Evolutionary conservation across 2,797 vertebrate genomes (phyloP), one percentile per base, ranked within the genome.

Genomic region (Megaceryle alcyon): DNA sequence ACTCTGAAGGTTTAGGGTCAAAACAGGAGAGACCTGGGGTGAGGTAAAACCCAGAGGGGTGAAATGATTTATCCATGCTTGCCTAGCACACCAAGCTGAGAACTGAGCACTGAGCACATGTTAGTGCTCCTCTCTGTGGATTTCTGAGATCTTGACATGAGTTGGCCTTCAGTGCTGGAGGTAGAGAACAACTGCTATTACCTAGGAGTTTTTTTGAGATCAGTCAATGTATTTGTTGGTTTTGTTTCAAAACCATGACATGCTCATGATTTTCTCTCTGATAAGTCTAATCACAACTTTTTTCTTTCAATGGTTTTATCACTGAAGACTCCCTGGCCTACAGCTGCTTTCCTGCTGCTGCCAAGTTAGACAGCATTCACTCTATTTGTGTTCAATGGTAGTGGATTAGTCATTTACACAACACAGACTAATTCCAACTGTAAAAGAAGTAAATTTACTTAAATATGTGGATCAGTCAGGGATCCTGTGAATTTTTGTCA

Each of bases 401-500:
- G 75, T 54, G 37, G 56, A 53, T 93, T 95, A 88, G 70, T 90
- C 76, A 90, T 86, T 95, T 87, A 83, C 70, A 86, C 83, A 96
- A 93, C 94, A 88, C 83, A 95, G 63, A 71, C 82, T 80, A 87
- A 60, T 6, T 46, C n/a, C 54, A 95, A 83, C 71, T 44, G 54
- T 87, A 92, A 83, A 14, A 72, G 94, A 94, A 90, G 89, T 39
- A 96, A 94, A 96, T 83, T 94, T 75, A 82, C 73, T 91, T 93
- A 96, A 96, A 97, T 85, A 91, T 79, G 84, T 60, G 53, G 90
- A 80, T 80, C 61, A 63, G 76, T 73, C 46, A 7, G 78, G 70
- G 59, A 89, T 75, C 90, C 72, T 80, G 2, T 39, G 33, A 41
- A 60, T 68, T 82, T 82, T 69, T 25, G 69, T 7, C 10, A 57